Conservation (phyloP, 2,888 invertebrate genomes). For the Dicranocentrus wangi region DNA sequence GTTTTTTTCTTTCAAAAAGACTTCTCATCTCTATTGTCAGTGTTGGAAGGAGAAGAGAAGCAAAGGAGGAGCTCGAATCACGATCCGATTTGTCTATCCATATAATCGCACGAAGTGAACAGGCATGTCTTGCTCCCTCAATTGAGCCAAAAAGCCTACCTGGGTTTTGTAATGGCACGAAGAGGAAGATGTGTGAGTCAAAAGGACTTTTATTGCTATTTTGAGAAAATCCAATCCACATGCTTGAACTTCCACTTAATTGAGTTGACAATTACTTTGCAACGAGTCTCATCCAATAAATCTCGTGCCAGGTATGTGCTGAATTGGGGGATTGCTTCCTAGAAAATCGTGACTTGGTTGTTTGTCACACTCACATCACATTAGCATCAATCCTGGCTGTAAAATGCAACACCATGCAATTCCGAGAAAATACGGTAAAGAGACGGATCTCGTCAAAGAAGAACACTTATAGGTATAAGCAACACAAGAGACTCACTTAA, state of each 20-base stretch:
- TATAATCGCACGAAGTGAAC: background rate
- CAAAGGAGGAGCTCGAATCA: too few relatives aligned
- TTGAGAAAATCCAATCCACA: slow-evolving; percentile 25
- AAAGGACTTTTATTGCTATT: slow-evolving; percentile 1
- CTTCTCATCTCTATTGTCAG: background rate
- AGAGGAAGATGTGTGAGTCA: background rate
- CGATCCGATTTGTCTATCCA: slow-evolving; percentile 2
- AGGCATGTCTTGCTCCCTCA: background rate
- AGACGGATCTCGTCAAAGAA: background rate
- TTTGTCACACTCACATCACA: slow-evolving; percentile 56
- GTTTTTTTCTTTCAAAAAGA: slow-evolving; percentile 7
- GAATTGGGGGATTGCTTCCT: slow-evolving; percentile 25
- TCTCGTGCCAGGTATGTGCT: slow-evolving; percentile 6
- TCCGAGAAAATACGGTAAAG: slow-evolving; percentile 49
- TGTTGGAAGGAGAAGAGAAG: background rate
- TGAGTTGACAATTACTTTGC: slow-evolving; percentile 62
- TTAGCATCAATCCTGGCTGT: background rate
- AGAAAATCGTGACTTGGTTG: slow-evolving; percentile 57
- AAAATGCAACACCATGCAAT: slow-evolving; percentile 22
- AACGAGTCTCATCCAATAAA: slow-evolving; percentile 52
- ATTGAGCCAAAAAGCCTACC: background rate
- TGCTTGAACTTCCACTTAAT: slow-evolving; percentile 53
- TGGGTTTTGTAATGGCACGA: background rate
- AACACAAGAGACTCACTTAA: slow-evolving; percentile 12
- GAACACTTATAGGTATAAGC: background rate